Percentiles rank a stretch among this genome's conserved stretches.
phyloP scores from a whole-genome alignment of 2,113 vertebrate genomes.

The Raja brachyura region DNA sequence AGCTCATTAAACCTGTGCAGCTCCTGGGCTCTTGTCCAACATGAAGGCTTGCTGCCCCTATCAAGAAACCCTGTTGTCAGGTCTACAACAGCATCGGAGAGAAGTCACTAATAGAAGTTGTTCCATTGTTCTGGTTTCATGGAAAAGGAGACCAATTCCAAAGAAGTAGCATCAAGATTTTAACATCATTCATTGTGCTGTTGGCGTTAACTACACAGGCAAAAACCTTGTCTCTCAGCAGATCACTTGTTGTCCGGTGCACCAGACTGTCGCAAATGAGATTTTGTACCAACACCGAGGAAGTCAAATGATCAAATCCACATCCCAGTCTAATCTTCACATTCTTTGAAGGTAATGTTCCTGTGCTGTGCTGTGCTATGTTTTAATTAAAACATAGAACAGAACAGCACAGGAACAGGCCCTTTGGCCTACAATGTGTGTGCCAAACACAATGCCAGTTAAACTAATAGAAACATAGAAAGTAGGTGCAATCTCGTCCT shows the following conservation, averaged over 20 bases:
- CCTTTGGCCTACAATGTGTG: too few relatives aligned
- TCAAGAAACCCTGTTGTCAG: too few relatives aligned
- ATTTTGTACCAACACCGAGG: not conserved
- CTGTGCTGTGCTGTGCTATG: too few relatives aligned
- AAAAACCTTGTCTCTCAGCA: not conserved
- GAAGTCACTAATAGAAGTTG: not conserved
- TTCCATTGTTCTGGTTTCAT: not conserved
- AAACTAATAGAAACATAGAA: too few relatives aligned
- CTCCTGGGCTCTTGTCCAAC: too few relatives aligned
- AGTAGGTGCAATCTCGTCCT: too few relatives aligned
- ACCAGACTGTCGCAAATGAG: not conserved
- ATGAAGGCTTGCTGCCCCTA: too few relatives aligned
- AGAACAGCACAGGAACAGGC: too few relatives aligned
- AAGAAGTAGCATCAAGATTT: not conserved
- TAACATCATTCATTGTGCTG: not conserved
- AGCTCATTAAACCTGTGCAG: too few relatives aligned
- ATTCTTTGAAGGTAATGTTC: not conserved
- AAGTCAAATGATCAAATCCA: not conserved
- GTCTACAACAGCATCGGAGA: too few relatives aligned
- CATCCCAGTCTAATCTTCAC: not conserved
- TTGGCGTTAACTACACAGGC: not conserved
- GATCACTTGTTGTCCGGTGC: not conserved
- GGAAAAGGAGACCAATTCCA: not conserved
- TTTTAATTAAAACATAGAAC: too few relatives aligned
- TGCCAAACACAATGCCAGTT: too few relatives aligned